phyloP scores from a whole-genome alignment of 2,888 invertebrate species.

The Timandra comae region DNA sequence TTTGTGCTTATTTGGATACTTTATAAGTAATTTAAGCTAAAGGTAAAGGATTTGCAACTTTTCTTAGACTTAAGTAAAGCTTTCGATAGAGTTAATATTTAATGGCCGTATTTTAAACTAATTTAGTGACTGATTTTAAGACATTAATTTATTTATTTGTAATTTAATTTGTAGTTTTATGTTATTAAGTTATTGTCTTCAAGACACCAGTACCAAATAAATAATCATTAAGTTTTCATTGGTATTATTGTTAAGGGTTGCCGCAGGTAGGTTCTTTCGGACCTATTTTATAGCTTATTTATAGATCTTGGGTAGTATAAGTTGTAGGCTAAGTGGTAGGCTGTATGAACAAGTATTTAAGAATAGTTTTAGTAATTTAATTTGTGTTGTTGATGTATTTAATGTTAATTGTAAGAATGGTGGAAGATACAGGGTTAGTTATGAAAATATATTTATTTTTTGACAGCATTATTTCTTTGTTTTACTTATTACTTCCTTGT shows the following conservation, averaged over 20 bases:
- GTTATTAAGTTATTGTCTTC: conserved; percentile 28
- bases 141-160: conserved; percentile 16
- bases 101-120: conserved; percentile 42
- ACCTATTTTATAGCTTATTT: conserved; percentile 6
- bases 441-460: conserved; percentile 14
- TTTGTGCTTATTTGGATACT: conserved; percentile 16
- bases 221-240: conserved; percentile 45
- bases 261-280: conserved; percentile 7
- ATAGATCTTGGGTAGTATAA: conserved; percentile 5
- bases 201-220: conserved; percentile 64
- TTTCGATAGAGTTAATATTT: conserved; percentile 16
- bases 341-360: conserved; percentile 14
- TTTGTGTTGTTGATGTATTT: too few relatives aligned
- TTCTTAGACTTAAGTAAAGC: conserved; percentile 12
- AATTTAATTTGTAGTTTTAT: conserved; percentile 14
- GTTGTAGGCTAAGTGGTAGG: conserved; percentile 14
- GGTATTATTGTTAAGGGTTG: conserved; percentile 2
- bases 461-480: conserved; percentile 11
- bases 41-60: conserved; percentile 13
- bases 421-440: conserved; percentile 15
- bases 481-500: too few relatives aligned
- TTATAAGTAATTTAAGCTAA: conserved; percentile 13
- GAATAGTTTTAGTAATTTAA: too few relatives aligned
- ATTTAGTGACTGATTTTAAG: conserved; percentile 26
- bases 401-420: conserved; percentile 5